These are phyloP conservation scores for Agrotis puta DNA, from an alignment of 2,888 invertebrate species.

Conservation along the genomic window DNA sequence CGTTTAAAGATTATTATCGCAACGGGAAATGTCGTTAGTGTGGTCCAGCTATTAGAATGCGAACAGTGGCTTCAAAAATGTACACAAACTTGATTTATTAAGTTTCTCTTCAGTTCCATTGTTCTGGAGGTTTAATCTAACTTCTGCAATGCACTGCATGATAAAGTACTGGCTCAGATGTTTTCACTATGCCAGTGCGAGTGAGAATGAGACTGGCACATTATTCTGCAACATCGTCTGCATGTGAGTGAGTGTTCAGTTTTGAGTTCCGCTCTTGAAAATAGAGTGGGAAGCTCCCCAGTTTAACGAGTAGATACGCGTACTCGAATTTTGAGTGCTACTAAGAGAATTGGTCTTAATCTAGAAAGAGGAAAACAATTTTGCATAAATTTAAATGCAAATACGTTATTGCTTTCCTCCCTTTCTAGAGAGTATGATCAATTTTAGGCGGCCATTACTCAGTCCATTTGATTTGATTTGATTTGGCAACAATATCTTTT, in stretches of 20 bases:
- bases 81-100: neutral
- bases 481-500: no score
- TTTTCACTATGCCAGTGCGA: neutral
- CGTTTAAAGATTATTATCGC: no score
- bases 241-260: neutral
- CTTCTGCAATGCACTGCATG: neutral
- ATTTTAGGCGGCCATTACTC: no score
- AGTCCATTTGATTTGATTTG: no score
- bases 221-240: neutral
- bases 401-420: no score
- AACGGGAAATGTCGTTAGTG: no score
- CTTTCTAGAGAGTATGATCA: no score
- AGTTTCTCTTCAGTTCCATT: neutral
- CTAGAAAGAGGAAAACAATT: no score
- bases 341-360: no score
- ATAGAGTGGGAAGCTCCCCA: neutral
- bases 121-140: no score
- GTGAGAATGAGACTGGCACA: neutral
- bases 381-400: no score
- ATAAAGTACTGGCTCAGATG: neutral
- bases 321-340: neutral
- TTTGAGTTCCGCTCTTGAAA: constrained; percentile 8
- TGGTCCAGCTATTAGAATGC: neutral
- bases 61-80: neutral
- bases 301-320: neutral